Percentiles rank a stretch among this genome's conserved stretches.
These are phyloP conservation scores for Platyrinchus mystaceus DNA, from an alignment of 2,797 vertebrate genomes.

Conservation along the genomic window DNA sequence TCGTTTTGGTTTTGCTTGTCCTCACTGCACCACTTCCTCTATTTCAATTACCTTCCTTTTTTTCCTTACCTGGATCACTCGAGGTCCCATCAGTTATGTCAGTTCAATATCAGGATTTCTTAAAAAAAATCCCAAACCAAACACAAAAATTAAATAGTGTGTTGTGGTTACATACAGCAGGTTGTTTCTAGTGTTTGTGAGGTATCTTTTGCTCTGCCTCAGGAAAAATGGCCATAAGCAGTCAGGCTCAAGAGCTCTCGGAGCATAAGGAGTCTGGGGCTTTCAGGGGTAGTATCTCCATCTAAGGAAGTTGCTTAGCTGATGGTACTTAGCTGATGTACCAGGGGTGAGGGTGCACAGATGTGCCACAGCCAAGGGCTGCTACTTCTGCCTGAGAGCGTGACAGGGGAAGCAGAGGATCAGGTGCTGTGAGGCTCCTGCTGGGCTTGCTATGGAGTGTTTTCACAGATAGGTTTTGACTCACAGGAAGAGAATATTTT, in stretches of 20 bases:
- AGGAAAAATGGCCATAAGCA: background rate
- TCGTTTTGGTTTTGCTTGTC: background rate
- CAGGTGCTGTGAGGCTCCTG: background rate
- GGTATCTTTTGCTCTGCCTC: background rate
- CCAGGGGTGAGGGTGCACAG: background rate
- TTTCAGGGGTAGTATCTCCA: fast-evolving
- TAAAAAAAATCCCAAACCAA: background rate
- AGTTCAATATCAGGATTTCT: background rate
- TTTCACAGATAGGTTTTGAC: conserved; percentile 7
- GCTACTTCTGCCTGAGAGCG: fast-evolving
- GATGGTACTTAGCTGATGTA: background rate
- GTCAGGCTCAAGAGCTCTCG: background rate
- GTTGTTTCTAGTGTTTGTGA: background rate
- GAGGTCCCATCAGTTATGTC: background rate
- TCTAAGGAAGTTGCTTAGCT: fast-evolving
- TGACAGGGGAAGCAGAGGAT: background rate
- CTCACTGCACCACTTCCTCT: background rate
- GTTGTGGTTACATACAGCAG: background rate
- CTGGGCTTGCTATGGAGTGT: background rate
- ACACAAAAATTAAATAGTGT: background rate
- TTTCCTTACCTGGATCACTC: background rate
- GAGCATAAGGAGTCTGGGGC: background rate
- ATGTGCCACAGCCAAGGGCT: background rate
- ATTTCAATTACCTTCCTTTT: background rate
- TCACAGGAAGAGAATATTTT: conserved; percentile 51